These are phyloP conservation scores for Phorcus lineatus DNA, from an alignment of 2,888 invertebrate genomes.

Conservation along the genomic window DNA sequence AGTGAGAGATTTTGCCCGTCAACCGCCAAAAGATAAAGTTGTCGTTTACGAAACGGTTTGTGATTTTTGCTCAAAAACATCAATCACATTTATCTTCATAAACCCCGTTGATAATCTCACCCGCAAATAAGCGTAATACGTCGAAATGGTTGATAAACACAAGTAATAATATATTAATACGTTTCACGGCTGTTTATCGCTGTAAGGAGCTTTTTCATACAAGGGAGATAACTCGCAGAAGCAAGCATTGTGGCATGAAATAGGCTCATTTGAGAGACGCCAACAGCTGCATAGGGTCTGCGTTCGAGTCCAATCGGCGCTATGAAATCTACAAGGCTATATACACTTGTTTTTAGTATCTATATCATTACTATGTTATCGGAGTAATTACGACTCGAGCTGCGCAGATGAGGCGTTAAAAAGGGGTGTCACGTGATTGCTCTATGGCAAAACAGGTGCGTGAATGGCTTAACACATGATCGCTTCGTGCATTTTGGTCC, in stretches of 20 bases:
- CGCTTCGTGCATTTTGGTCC: neutral
- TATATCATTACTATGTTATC: constrained; percentile 21
- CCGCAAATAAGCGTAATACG: too few species aligned
- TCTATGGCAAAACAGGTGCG: constrained; percentile 3
- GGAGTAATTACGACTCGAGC: constrained; percentile 13
- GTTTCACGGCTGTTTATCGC: too few species aligned
- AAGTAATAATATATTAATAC: too few species aligned
- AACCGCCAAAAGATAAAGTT: too few species aligned
- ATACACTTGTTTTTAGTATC: constrained; percentile 23
- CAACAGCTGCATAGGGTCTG: neutral
- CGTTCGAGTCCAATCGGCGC: constrained; percentile 7
- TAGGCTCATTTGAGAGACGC: neutral
- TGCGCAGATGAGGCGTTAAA: constrained; percentile 4
- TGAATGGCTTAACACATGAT: too few species aligned
- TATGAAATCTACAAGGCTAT: constrained; percentile 16
- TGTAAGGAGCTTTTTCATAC: too few species aligned
- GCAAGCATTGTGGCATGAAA: neutral
- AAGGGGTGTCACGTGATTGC: constrained; percentile 1
- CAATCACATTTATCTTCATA: too few species aligned
- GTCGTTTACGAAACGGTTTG: too few species aligned
- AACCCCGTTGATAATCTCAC: too few species aligned
- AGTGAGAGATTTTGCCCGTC: too few species aligned
- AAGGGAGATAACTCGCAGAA: constrained; percentile 7
- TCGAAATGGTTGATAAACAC: too few species aligned
- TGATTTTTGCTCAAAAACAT: too few species aligned